phyloP scores from a whole-genome alignment of 2,113 vertebrate species.

The Cryptotis parvus region DNA sequence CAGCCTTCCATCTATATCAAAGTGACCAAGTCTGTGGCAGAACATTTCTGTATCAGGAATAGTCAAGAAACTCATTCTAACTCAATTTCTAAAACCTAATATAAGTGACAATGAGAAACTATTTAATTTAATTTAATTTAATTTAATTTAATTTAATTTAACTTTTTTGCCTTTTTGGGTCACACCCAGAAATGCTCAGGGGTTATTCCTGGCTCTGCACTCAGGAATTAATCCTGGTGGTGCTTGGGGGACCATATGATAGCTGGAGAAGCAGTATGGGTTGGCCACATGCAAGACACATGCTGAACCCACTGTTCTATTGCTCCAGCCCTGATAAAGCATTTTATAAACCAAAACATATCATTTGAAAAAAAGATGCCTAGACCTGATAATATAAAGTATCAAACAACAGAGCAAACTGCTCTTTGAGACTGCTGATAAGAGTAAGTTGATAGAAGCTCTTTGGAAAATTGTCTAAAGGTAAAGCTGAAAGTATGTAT shows the following conservation, averaged over 20 bases:
- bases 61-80: not conserved
- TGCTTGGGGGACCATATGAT: too few species aligned
- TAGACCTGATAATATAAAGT: not conserved
- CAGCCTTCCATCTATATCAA: not conserved
- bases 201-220: too few species aligned
- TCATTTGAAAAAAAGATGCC: not conserved
- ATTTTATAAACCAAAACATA: not conserved
- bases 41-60: not conserved
- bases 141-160: too few species aligned
- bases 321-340: too few species aligned
- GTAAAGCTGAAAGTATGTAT: not conserved
- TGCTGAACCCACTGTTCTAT: too few species aligned
- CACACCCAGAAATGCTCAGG: too few species aligned
- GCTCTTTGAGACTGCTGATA: not conserved
- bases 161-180: too few species aligned
- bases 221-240: too few species aligned
- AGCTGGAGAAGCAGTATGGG: too few species aligned
- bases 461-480: not conserved
- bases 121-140: too few species aligned
- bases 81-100: not conserved
- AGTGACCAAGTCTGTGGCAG: not conserved
- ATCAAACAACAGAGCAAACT: not conserved
- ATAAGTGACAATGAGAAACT: not conserved
- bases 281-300: too few species aligned
- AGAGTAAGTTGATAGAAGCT: not conserved